These are phyloP conservation scores for Tribolium freemani DNA, from an alignment of 2,888 invertebrate genomes.

Conservation along the genomic window DNA sequence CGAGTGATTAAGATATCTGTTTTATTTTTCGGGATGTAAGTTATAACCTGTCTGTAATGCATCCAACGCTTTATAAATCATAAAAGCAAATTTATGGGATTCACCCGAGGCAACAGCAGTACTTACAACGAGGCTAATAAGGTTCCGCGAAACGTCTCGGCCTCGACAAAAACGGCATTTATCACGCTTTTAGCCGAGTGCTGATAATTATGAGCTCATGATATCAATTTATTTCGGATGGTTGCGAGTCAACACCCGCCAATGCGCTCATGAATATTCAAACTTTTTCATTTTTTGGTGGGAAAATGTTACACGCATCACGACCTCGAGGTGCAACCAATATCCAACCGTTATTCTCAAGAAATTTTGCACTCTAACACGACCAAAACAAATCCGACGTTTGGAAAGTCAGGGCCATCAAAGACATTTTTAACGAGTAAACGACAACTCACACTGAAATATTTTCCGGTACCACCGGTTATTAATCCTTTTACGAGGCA, in stretches of 20 bases:
- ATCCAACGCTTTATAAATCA: slow-evolving; percentile 40
- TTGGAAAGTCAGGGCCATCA: background rate
- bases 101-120: slow-evolving; percentile 21
- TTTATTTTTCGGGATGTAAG: slow-evolving; percentile 33
- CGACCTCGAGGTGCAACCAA: background rate
- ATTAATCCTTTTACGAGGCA: slow-evolving; percentile 27
- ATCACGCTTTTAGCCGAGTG: slow-evolving; percentile 14
- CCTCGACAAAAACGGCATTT: slow-evolving; percentile 15
- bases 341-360: background rate
- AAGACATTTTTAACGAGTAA: background rate
- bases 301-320: background rate
- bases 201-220: slow-evolving; percentile 13
- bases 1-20: slow-evolving; percentile 27
- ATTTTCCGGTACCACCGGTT: slow-evolving; percentile 20
- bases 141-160: slow-evolving; percentile 21
- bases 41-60: slow-evolving; percentile 37
- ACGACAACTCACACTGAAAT: background rate
- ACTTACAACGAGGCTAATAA: slow-evolving; percentile 20
- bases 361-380: background rate
- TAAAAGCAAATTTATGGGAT: slow-evolving; percentile 36
- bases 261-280: slow-evolving; percentile 19
- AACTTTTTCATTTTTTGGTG: background rate
- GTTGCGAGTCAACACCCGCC: background rate
- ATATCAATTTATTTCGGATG: slow-evolving; percentile 6
- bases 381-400: background rate